Base-by-base conservation (phyloP, 2,797 vertebrate genomes). In the Schizopygopsis pylzovi region DNA sequence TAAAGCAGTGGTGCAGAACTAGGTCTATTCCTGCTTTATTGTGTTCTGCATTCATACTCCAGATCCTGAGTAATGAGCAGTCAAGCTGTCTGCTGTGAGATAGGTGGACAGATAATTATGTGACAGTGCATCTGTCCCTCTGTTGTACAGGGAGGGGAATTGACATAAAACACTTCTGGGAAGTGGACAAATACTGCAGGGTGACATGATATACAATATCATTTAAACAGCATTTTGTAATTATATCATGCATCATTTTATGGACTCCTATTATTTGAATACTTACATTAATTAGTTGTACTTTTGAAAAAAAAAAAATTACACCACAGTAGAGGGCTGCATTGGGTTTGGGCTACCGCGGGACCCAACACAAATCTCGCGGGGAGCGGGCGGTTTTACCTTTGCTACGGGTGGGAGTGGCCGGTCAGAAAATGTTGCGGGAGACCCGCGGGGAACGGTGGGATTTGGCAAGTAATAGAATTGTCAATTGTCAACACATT, bases 31-130 rank as follows among this genome's bases (percentile, higher is more conserved):
- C 47, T 22, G 52, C 52, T 76, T 73, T 18, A 33, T 72, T 76
- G 25, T 76, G 45, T 61, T 61, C 25, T 33, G 59, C 12, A 81
- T 43, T 71, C 9, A 16, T 37, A 70, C 56, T 39, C 67, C 4
- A 7, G 20, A 79, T 79, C 28, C 73, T 78, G 54, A 71, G 41
- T 67, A 79, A 88, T 75, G 56, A 82, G 83, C 52, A 72, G 65
- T 87, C 67, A 65, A 85, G 87, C 67, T 79, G 79, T 82, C 79
- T 63, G n/a, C 41, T 41, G 79, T 54, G 41, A 81, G 56, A 77
- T 59, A 77, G 84, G 41, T 61, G 67, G 65, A 75, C 0, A 22
- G 79, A 80, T 68, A 45, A 71, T 61, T 70, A 18, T 67, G 56
- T 79, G 81, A 72, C 25, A 71, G 25, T 52, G 43, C 54, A 80